A percentile compares a stretch with the other conserved stretches of the same genome.
These are phyloP conservation scores for Cavia aperea DNA, from an alignment of 2,113 vertebrate genomes.

Conservation along the genomic window DNA sequence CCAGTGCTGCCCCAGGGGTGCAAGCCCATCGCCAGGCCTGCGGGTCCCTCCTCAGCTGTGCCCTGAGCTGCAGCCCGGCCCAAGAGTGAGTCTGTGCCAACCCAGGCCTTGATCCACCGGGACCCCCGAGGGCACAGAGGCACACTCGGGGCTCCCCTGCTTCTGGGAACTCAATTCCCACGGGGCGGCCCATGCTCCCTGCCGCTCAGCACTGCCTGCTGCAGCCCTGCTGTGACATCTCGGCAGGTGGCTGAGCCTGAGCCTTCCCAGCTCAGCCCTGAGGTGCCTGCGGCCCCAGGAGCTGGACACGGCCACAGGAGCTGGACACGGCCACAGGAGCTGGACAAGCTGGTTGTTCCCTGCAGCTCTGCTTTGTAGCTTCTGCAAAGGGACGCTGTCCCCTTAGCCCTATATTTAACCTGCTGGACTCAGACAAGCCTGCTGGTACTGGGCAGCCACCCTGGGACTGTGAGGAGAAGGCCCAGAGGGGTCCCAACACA, in stretches of 20 bases:
- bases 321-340: neutral
- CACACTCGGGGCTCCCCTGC: neutral
- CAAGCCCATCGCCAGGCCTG: neutral
- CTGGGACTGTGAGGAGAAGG: neutral
- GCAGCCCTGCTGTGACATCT: neutral
- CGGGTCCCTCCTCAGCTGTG: neutral
- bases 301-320: neutral
- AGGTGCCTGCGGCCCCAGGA: neutral
- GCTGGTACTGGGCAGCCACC: neutral
- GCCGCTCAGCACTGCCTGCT: neutral
- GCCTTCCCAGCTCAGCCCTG: neutral
- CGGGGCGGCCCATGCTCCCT: neutral
- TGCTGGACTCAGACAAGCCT: neutral
- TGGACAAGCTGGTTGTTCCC: neutral
- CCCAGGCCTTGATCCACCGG: fast-evolving
- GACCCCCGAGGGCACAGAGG: neutral
- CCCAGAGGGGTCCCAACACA: neutral
- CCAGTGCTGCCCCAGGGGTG: neutral
- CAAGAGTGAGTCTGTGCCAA: neutral
- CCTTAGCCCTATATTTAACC: neutral
- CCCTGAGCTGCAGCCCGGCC: no score
- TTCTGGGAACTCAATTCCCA: neutral
- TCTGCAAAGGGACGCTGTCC: neutral
- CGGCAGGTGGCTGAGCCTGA: neutral
- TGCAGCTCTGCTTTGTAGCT: neutral